These are phyloP conservation scores for Tetranychus piercei DNA, from an alignment of 2,888 invertebrate genomes.

Conservation along the genomic window DNA sequence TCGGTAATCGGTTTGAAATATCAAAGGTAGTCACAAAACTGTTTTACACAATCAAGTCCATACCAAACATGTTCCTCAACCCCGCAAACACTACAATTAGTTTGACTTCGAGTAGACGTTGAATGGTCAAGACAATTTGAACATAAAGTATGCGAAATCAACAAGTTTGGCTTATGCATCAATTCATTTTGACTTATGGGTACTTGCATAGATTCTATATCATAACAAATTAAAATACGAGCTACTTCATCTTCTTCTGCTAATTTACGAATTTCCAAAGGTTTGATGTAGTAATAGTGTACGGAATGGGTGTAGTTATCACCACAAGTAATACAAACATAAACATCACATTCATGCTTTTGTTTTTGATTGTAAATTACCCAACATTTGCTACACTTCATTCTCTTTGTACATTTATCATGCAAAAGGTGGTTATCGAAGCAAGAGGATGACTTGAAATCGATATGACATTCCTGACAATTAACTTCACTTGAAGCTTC, in stretches of 20 bases:
- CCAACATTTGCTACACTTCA: conserved; percentile 1
- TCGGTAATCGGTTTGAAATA: too few relatives aligned
- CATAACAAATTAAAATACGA: not conserved
- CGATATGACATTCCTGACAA: not conserved
- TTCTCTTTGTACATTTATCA: not conserved
- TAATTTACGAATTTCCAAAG: not conserved
- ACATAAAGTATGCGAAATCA: not conserved
- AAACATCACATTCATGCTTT: not conserved
- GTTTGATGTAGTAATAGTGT: not conserved
- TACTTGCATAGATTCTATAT: conserved; percentile 4
- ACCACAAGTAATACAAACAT: not conserved
- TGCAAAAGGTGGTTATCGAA: not conserved
- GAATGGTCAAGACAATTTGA: not conserved
- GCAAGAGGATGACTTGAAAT: not conserved
- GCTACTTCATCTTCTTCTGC: not conserved
- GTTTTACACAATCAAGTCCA: conserved; percentile 11
- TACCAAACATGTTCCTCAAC: not conserved
- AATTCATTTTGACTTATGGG: not conserved
- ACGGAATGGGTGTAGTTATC: not conserved
- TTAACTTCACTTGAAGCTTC: not conserved
- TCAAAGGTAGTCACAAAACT: conserved; percentile 30
- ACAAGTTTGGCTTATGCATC: not conserved
- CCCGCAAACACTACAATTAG: conserved; percentile 10
- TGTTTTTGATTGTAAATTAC: not conserved
- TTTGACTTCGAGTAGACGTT: not conserved